Evolutionary conservation across 2,888 invertebrate species (phyloP), one percentile per base, ranked within the genome.

Genomic region (Oxytorus armatus): DNA sequence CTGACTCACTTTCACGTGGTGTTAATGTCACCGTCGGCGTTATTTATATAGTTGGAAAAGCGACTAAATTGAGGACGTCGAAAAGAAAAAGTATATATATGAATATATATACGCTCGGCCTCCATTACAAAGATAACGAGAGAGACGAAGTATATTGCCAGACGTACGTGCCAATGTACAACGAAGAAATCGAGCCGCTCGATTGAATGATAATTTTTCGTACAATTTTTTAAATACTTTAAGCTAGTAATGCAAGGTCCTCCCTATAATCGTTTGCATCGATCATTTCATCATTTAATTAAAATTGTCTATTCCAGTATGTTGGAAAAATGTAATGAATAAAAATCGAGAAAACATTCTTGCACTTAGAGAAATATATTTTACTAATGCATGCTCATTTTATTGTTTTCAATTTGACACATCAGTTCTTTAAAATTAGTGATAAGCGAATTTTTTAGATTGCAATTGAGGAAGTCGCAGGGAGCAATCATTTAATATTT

Each of bases 91-190:
- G 49, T 42, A 73, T 36, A 61, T 29, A 73, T 36, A 61, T 29
- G 69, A 29, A 5, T 29, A 29, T 29, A 29, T n/a, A 29, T 29
- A 2, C 70, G 68, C 72, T 78, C 79, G 69, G 70, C 77, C 80
- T 82, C 76, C 72, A 77, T 83, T 81, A 78, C 70, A 78, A 72
- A 79, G 73, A 81, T 68, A 75, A 82, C 72, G 80, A 77, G 73
- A 83, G 51, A 61, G 39, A 59, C 1, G 21, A 10, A 21, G 39
- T 65, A 21, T 63, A 53, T 47, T 11, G 10, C 68, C 73, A 63
- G 21, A 68, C 42, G 47, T 36, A 23, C 23, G 44, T 25, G 47
- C 53, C 55, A 63, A 61, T 51, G 11, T 44, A 61, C 25, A 39
- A 61, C 42, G 14, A 14, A 53, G 23, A 69, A 78, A 74, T 74